These are phyloP conservation scores for Phoebastria nigripes DNA, from an alignment of 2,797 vertebrate species.

Conservation along the genomic window DNA sequence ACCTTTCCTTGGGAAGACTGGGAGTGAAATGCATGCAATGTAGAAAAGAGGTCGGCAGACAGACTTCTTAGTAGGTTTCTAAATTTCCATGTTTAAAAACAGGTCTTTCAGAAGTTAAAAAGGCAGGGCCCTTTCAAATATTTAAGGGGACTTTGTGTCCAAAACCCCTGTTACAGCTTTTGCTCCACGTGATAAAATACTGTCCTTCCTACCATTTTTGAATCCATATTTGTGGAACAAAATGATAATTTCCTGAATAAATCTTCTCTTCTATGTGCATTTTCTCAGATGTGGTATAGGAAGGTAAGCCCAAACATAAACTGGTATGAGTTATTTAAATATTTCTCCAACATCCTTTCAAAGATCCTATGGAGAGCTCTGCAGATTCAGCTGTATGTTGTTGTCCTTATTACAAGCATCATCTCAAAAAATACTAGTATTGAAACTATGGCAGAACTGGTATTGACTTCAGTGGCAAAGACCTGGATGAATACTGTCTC, in stretches of 20 bases:
- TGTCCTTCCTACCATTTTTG: neutral
- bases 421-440: neutral
- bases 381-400: neutral
- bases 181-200: neutral
- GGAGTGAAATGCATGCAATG: neutral
- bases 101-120: neutral
- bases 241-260: neutral
- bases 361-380: neutral
- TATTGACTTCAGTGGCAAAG: neutral
- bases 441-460: neutral
- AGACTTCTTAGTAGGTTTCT: neutral
- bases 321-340: neutral
- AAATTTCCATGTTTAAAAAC: neutral
- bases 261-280: neutral
- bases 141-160: neutral
- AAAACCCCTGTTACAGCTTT: neutral
- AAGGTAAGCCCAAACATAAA: neutral
- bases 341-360: neutral
- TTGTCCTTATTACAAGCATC: neutral
- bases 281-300: neutral
- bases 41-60: neutral
- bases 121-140: accelerated
- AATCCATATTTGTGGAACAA: neutral
- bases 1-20: neutral
- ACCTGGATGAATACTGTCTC: neutral